Conservation (phyloP, 2,888 invertebrate genomes). For the Dascillus cervinus region DNA sequence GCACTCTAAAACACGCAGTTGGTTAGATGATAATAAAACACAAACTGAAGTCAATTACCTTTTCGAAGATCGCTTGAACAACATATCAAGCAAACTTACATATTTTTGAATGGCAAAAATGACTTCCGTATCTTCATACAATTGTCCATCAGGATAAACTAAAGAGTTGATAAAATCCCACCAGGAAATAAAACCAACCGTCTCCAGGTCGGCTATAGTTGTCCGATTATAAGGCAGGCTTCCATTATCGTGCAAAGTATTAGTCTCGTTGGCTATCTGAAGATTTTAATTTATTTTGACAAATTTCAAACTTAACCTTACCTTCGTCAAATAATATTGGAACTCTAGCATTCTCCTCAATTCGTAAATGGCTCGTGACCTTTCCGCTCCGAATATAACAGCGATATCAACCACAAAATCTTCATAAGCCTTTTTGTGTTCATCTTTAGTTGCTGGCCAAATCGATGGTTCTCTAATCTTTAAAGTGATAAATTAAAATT, state of each 20-base stretch:
- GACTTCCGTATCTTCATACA: no score
- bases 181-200: no score
- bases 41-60: background rate
- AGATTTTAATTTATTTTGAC: no score
- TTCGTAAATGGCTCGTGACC: slow-evolving; percentile 16
- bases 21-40: no score
- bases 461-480: no score
- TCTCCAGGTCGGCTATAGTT: no score
- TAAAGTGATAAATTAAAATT: slow-evolving; percentile 1
- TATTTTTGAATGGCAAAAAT: slow-evolving; percentile 5
- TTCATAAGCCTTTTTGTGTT: slow-evolving; percentile 9
- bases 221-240: no score
- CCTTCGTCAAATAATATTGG: no score
- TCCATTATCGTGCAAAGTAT: no score
- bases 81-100: slow-evolving; percentile 4
- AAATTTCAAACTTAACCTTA: no score
- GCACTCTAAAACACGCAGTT: slow-evolving; percentile 11
- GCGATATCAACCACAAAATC: slow-evolving; percentile 17
- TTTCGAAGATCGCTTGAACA: no score
- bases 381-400: slow-evolving; percentile 19
- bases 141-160: slow-evolving; percentile 2
- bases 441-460: slow-evolving; percentile 3
- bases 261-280: no score
- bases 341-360: slow-evolving; percentile 23
- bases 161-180: slow-evolving; percentile 6